phyloP scores from a whole-genome alignment of 2,797 vertebrate species.

The Lemur catta region DNA sequence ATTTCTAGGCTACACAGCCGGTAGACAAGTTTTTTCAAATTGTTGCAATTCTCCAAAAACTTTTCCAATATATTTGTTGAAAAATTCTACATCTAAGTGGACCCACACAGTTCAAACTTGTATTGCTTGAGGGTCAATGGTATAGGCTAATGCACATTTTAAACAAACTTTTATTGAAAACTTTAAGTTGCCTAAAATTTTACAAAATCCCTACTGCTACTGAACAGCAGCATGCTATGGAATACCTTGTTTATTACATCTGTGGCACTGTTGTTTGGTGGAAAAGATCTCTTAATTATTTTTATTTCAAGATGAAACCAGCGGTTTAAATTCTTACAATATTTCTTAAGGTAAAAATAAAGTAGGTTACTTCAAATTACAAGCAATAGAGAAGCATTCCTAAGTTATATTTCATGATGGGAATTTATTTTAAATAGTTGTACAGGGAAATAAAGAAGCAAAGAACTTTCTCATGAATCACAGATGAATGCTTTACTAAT shows the following conservation, averaged over 20 bases:
- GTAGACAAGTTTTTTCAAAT: not conserved
- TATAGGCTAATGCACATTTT: not conserved
- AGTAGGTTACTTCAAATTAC: not conserved
- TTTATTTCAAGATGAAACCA: not conserved
- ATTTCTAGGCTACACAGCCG: not conserved
- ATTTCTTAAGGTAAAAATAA: not conserved
- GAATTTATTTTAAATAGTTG: not conserved
- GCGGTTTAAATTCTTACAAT: not conserved
- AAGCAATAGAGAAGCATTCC: not conserved
- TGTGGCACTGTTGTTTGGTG: not conserved
- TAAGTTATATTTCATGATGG: not conserved
- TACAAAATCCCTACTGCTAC: not conserved
- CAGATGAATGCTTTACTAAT: not conserved
- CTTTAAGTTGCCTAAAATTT: not conserved
- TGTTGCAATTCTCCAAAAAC: not conserved
- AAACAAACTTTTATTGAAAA: not conserved
- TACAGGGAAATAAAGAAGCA: not conserved
- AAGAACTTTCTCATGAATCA: not conserved
- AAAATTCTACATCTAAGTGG: not conserved
- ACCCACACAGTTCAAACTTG: not conserved
- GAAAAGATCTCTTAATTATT: not conserved
- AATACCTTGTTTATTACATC: not conserved
- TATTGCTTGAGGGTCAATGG: not conserved
- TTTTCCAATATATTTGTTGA: not conserved
- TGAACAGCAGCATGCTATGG: not conserved